A percentile compares a stretch with the other conserved stretches of the same genome.
These are phyloP conservation scores for Sphyrna mokarran DNA, from an alignment of 2,113 vertebrate species.

Conservation along the genomic window DNA sequence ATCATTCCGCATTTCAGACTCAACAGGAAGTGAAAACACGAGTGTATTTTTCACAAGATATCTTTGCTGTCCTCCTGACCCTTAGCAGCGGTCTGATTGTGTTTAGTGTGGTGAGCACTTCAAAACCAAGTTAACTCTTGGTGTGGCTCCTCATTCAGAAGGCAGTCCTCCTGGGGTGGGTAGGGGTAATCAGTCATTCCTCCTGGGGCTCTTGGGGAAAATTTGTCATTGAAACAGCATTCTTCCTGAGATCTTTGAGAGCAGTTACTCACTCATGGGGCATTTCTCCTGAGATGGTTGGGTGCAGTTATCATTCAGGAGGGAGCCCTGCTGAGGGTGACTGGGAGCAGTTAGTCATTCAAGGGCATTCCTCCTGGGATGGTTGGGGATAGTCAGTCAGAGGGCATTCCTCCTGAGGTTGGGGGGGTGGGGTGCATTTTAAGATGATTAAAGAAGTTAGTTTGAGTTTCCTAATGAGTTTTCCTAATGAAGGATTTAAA, in stretches of 20 bases:
- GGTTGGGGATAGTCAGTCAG: neutral
- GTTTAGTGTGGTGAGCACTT: neutral
- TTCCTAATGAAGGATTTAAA: neutral
- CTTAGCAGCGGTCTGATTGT: neutral
- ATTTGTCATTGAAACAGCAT: too few relatives aligned
- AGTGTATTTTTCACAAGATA: neutral
- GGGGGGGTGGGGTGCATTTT: neutral
- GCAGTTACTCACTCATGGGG: neutral
- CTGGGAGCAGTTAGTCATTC: neutral
- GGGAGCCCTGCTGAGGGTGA: too few relatives aligned
- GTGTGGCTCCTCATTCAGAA: neutral
- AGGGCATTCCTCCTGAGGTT: neutral
- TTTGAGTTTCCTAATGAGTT: neutral
- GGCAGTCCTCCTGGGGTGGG: neutral
- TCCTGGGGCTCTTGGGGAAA: too few relatives aligned
- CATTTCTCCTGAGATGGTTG: neutral
- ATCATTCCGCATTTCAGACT: neutral
- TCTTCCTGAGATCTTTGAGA: too few relatives aligned
- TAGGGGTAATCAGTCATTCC: too few relatives aligned
- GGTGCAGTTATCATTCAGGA: neutral
- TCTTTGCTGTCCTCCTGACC: neutral
- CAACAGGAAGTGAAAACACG: neutral
- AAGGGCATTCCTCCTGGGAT: neutral
- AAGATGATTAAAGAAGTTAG: neutral
- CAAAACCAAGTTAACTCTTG: neutral